A percentile compares a stretch with the other conserved stretches of the same genome.
phyloP scores from a whole-genome alignment of 53 echinoderm and acorn worm genomes.

The Actinopyga echinites region DNA sequence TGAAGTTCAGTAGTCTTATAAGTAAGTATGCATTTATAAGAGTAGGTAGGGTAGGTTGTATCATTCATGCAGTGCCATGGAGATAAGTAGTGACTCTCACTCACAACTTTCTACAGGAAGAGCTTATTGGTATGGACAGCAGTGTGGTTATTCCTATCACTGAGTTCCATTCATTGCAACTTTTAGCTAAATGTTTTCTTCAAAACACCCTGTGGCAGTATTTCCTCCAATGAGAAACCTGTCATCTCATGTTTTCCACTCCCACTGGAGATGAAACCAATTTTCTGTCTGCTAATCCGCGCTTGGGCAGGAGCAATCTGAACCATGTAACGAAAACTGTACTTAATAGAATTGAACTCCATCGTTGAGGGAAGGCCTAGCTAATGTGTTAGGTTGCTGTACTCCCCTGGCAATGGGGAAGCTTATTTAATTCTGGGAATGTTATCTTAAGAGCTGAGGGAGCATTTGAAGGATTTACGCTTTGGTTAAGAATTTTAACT shows the following conservation, averaged over 20 bases:
- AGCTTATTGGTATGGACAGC: too few relatives aligned
- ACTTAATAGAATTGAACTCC: slow-evolving; percentile 4
- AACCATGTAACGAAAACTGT: not conserved
- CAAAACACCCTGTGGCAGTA: not conserved
- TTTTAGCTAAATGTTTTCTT: too few relatives aligned
- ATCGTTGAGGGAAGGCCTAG: not conserved
- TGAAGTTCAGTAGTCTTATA: too few relatives aligned
- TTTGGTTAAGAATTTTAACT: too few relatives aligned
- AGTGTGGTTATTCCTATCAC: too few relatives aligned
- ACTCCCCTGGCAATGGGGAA: not conserved
- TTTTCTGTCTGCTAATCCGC: not conserved
- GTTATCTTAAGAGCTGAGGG: not conserved
- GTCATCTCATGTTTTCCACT: slow-evolving; percentile 9
- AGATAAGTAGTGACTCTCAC: too few relatives aligned
- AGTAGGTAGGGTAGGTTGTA: too few relatives aligned
- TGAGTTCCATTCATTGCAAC: too few relatives aligned
- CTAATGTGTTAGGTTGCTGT: not conserved
- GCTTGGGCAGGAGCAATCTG: not conserved
- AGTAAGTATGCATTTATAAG: too few relatives aligned
- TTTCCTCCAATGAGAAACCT: slow-evolving; percentile 24
- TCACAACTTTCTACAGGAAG: too few relatives aligned
- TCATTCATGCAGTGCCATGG: too few relatives aligned
- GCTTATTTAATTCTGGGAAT: slow-evolving; percentile 20
- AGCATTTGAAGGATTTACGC: too few relatives aligned
- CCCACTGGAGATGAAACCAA: not conserved